Evolutionary conservation across 2,113 vertebrate genomes (phyloP), one percentile per base, ranked within the genome.

Genomic region (Carassius carassius): DNA sequence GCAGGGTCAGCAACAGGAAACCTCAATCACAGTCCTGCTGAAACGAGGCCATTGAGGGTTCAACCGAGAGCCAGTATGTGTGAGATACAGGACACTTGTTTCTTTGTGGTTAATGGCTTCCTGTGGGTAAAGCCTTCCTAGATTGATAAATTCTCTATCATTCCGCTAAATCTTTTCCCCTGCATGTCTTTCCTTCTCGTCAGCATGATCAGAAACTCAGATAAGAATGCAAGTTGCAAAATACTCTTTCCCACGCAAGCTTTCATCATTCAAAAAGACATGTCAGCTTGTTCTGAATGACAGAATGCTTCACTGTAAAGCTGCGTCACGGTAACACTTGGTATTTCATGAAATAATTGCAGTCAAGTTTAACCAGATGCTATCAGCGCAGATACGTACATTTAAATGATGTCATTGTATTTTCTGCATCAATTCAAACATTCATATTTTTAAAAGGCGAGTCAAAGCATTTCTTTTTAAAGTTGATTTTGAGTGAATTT

Each of bases 1-100:
- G 23, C 16, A 1, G 12, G 1, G 1, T 29, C 72, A 70, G 78
- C 32, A 77, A 81, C 70, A 84, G 86, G 86, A 87, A 60, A 77
- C 1, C 10, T 62, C 70, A 84, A 62, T 70, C 72, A 81, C 54
- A 54, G 74, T 23, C 69, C 51, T 69, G 70, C 54, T 63, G 65
- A 63, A 78, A 69, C 11, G 81, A 32, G 54, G 63, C 47, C 41
- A 16, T 4, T 47, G 70, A 47, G 41, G 51, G 54, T 77, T 78
- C 78, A 29, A 69, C 70, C 23, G 21, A 79, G 17, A 72, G 9
- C 5, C 25, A 37, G 29, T 37, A 14, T 54, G 49, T 4, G 49
- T 7, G 47, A 60, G 54, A 60, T 44, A 17, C 58, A 62, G 77
- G 37, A 79, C 58, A 11, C 35, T 11, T 29, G 58, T 13, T 44